Base-by-base conservation (phyloP, 2,797 vertebrate genomes). In the Sebastes minor region DNA sequence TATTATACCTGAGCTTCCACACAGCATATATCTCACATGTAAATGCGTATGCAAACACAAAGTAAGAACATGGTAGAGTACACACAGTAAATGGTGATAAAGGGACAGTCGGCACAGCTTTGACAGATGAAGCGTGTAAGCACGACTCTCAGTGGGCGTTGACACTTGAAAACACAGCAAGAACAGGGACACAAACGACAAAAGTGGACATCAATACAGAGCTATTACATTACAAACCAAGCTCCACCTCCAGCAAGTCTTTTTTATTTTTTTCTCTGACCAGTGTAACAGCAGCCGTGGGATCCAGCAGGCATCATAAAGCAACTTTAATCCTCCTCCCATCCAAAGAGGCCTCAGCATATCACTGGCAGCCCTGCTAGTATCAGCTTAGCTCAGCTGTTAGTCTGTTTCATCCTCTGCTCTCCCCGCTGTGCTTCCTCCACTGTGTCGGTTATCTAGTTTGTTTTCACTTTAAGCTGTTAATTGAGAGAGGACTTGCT, bases 351-450 rank as follows among this genome's bases (percentile, higher is more conserved):
- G 78, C 84, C 86, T 89, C 80, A 30, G 82, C 71, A 59, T 81
- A 76, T 90, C 87, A 87, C 63, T 67, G 72, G 65, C 68, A 80
- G 81, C 70, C 60, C 42, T 27, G 84, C 68, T 82, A 6, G 59
- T 71, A 67, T 82, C 84, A 78, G 89, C 80, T 88, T 84, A 89
- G 76, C 83, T 89, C 78, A 76, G 83, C 80, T 63, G 80, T 85
- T 56, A 70, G 80, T 64, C 66, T 4, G 23, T 80, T 35, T 82
- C 82, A 84, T 92, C 84, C 68, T 75, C 76, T 68, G 49, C 7
- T 64, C 64, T 35, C 68, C 42, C 66, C 38, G 0, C 66, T 49
- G 65, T 32, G 52, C 67, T 60, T 76, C 28, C 80, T 49, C 67
- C 67, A 65, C 22, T 2, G 1, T 55, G 71, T 57, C 3, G 10